These are phyloP conservation scores for Ptychodera flava DNA, from an alignment of 35 echinoderm and acorn worm species.

Conservation along the genomic window DNA sequence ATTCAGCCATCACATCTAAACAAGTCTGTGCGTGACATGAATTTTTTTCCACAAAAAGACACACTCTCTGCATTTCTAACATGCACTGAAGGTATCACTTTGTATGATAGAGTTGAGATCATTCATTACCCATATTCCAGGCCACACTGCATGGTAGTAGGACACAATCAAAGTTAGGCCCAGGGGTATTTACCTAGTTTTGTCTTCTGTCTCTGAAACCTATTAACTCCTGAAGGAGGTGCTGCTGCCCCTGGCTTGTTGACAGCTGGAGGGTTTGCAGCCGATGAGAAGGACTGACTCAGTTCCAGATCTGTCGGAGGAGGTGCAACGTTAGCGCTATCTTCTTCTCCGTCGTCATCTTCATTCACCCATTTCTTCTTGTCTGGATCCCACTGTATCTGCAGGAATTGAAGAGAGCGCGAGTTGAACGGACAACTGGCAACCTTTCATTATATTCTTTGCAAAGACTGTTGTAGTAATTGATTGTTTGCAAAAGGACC, in stretches of 20 bases:
- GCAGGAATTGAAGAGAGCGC: not conserved
- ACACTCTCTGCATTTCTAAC: too few relatives aligned
- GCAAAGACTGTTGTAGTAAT: not conserved
- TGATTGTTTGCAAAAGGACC: not conserved
- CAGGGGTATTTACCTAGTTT: not conserved
- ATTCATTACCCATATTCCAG: too few relatives aligned
- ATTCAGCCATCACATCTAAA: too few relatives aligned
- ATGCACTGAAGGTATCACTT: too few relatives aligned
- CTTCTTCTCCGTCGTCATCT: conserved; percentile 47
- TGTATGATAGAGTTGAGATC: too few relatives aligned
- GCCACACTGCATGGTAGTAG: too few relatives aligned
- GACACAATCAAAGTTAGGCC: too few relatives aligned
- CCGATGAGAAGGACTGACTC: not conserved
- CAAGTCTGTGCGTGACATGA: too few relatives aligned
- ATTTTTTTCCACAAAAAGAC: too few relatives aligned
- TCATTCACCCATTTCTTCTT: conserved; percentile 70
- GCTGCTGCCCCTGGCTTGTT: conserved; percentile 16
- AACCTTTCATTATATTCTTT: not conserved
- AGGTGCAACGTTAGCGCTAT: conserved; percentile 27
- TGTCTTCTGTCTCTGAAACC: conserved; percentile 19
- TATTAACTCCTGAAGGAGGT: conserved; percentile 39
- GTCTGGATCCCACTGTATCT: conserved; percentile 73
- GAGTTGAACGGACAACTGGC: not conserved
- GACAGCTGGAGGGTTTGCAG: not conserved
- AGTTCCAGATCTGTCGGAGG: conserved; percentile 51